Evolutionary conservation across 2,888 invertebrate species (phyloP).

Genomic region (Hofmannophila pseudospretella): DNA sequence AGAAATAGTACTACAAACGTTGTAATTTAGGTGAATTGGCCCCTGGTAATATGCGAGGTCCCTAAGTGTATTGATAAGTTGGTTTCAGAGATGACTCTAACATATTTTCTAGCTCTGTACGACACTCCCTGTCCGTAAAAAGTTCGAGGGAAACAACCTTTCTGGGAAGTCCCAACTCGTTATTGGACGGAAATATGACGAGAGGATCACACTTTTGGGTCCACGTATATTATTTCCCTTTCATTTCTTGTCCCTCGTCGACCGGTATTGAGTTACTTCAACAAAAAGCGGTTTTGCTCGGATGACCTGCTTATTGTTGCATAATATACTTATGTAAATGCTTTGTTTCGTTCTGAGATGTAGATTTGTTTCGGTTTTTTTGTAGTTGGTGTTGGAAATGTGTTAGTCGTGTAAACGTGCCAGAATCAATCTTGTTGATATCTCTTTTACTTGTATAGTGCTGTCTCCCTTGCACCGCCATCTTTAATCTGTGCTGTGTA

Average conservation of each 20-base stretch:
- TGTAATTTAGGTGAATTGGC: no score
- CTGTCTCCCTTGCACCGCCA: no score
- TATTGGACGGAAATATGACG: conserved; percentile 30
- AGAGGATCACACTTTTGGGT: conserved; percentile 24
- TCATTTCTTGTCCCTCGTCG: conserved; percentile 13
- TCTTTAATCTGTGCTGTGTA: no score
- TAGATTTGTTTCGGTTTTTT: no score
- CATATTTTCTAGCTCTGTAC: background rate
- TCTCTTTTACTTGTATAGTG: no score
- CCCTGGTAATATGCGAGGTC: no score
- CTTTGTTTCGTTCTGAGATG: background rate
- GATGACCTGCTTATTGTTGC: background rate
- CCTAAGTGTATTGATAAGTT: no score
- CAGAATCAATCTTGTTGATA: no score
- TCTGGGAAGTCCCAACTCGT: conserved; percentile 16
- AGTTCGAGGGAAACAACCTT: background rate
- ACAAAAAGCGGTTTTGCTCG: background rate
- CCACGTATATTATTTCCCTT: conserved; percentile 22
- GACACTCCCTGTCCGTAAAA: background rate
- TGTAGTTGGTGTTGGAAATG: no score
- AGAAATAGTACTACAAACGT: no score
- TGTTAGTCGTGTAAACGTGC: no score
- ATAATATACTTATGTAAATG: background rate
- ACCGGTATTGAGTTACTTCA: background rate
- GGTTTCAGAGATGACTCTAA: no score